Percentiles rank a stretch among this genome's conserved stretches.
Conservation (phyloP, 2,113 vertebrate genomes). For the Cyanoramphus novaezelandiae region DNA sequence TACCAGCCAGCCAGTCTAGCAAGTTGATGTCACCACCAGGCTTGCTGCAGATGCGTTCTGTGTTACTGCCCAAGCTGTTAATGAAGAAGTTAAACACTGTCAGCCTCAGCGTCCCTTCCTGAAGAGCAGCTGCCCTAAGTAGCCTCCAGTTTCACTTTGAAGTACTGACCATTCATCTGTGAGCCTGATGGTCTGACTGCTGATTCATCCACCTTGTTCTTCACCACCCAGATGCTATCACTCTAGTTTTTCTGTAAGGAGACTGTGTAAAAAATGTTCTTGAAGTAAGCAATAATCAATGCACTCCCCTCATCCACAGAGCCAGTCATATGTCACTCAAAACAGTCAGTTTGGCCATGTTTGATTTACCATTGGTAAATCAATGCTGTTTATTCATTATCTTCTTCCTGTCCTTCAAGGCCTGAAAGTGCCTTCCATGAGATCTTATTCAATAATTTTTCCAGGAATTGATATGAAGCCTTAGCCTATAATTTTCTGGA, state of each 20-base stretch:
- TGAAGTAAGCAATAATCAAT: neutral
- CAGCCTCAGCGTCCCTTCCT: neutral
- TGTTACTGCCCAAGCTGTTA: neutral
- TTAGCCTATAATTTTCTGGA: neutral
- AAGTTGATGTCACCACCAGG: accelerated
- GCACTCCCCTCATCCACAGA: neutral
- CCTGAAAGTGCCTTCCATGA: neutral
- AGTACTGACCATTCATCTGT: neutral
- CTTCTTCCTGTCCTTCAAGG: neutral
- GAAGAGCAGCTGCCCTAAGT: neutral
- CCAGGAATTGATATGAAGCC: neutral
- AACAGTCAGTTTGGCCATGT: neutral
- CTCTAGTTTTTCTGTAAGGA: neutral
- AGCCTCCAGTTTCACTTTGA: neutral
- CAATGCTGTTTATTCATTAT: neutral
- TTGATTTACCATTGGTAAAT: neutral
- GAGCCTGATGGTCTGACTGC: neutral
- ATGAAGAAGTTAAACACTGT: accelerated
- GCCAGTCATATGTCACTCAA: neutral
- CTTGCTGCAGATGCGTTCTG: neutral
- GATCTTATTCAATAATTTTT: neutral
- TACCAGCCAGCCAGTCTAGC: neutral
- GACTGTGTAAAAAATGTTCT: neutral
- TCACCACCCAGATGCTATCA: neutral
- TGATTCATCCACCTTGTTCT: neutral